Percentiles rank a stretch among this genome's conserved stretches.
phyloP scores from a whole-genome alignment of 1,140 invertebrate species.

The Apis laboriosa region DNA sequence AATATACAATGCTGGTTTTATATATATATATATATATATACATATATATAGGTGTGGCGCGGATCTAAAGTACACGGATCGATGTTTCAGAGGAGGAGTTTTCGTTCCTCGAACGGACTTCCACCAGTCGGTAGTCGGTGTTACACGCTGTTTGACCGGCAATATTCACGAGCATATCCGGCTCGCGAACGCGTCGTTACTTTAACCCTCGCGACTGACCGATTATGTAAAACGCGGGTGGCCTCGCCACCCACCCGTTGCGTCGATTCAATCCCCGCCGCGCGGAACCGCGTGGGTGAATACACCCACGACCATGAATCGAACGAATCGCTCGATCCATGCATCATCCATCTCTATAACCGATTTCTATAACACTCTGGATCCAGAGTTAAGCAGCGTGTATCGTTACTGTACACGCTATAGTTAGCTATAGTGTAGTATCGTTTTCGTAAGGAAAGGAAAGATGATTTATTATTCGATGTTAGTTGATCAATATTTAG shows the following conservation, averaged over 20 bases:
- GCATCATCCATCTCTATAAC: constrained; percentile 6
- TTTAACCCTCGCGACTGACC: constrained; percentile 36
- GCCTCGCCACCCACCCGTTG: constrained; percentile 51
- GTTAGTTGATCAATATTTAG: too few relatives aligned
- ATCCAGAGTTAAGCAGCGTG: background rate
- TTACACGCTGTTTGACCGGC: background rate
- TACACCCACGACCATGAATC: constrained; percentile 50
- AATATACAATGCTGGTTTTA: background rate
- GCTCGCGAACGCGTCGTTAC: constrained; percentile 52
- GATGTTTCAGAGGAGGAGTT: constrained; percentile 4
- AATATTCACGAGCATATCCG: constrained; percentile 47
- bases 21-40: too few relatives aligned
- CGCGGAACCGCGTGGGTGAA: constrained; percentile 57
- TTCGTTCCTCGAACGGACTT: background rate
- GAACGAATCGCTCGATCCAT: constrained; percentile 23
- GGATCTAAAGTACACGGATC: constrained; percentile 18
- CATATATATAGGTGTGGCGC: constrained; percentile 21
- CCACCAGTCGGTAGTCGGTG: background rate
- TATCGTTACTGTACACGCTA: background rate
- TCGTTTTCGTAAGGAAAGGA: too few relatives aligned
- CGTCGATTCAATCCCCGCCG: constrained; percentile 14
- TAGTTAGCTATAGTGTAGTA: too few relatives aligned
- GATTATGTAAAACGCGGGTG: constrained; percentile 68
- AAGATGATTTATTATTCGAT: too few relatives aligned
- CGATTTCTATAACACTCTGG: background rate